Evolutionary conservation across 1,140 invertebrate species (phyloP).

Genomic region (Drosophila micromelanica): DNA sequence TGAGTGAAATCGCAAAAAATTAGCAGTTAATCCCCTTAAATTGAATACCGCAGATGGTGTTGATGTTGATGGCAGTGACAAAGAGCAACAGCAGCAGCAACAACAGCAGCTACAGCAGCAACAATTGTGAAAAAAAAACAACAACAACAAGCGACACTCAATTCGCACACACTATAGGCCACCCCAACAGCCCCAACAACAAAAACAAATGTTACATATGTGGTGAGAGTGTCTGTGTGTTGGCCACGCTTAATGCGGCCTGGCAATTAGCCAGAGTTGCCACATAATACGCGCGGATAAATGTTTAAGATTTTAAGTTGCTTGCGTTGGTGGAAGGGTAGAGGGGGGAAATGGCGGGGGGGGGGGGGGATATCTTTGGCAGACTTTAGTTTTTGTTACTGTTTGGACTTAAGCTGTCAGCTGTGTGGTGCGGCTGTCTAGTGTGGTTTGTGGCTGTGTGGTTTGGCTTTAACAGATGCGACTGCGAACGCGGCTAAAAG

Average conservation of each 20-base stretch:
- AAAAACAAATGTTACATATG: slow-evolving; percentile 33
- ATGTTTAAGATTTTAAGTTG: slow-evolving; percentile 84
- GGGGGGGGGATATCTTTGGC: slow-evolving; percentile 30
- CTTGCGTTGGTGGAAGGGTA: slow-evolving; percentile 18
- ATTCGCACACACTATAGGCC: slow-evolving; percentile 35
- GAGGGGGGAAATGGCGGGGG: neutral
- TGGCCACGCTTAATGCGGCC: slow-evolving; percentile 54
- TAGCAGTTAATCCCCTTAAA: slow-evolving; percentile 84
- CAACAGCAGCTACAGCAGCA: slow-evolving; percentile 1
- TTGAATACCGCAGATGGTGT: slow-evolving; percentile 83
- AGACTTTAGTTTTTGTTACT: slow-evolving; percentile 51
- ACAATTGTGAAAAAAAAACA: slow-evolving; percentile 11
- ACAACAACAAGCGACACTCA: slow-evolving; percentile 18
- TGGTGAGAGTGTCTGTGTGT: slow-evolving; percentile 30
- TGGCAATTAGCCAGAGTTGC: slow-evolving; percentile 83
- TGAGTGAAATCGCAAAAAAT: slow-evolving; percentile 82
- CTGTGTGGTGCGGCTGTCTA: slow-evolving; percentile 22
- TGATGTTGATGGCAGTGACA: slow-evolving; percentile 58
- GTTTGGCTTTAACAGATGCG: slow-evolving; percentile 52
- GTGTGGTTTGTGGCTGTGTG: slow-evolving; percentile 49
- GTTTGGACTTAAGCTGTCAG: slow-evolving; percentile 68
- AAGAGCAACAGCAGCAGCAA: slow-evolving; percentile 30
- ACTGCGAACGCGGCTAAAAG: slow-evolving; percentile 21
- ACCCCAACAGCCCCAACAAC: slow-evolving; percentile 23
- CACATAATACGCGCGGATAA: slow-evolving; percentile 84